Base-by-base conservation (phyloP, 2,888 invertebrate species). In the Caenorhabditis japonica region DNA sequence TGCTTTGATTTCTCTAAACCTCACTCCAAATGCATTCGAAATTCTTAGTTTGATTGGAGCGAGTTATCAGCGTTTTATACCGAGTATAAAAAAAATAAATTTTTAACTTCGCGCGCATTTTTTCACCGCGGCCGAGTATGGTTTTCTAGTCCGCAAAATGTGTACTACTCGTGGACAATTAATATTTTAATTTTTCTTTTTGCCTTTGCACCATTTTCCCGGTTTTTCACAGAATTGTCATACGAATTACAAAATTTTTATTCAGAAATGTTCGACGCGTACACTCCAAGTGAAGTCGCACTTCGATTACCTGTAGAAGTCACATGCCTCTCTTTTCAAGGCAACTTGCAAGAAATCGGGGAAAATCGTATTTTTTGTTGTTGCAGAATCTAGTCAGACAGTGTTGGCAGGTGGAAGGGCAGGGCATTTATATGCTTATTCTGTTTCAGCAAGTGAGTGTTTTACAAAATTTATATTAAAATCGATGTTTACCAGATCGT, bases 201-300 rank as follows among this genome's bases (percentile, higher is more conserved):
- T 21, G n/a, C 25, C 30, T 38, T 25, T 27, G 34, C 13, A 36
- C 43, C 27, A 15, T 12, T 1, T 34, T 46, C 17, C 23, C 12
- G 10, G 4, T 58, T 15, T 15, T 30, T 55, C 7, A 12, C 41
- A 21, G 7, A 8, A 3, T n/a, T 17, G 12, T 43, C 12, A 39
- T 15, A 8, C n/a, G 39, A 39, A 8, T 39, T 39, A 4, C 13
- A n/a, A 8, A 13, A 39, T 39, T 15, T 39, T 39, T 39, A 15
- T 39, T 39, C 4, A 39, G 21, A 21, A 46, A 84, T 85, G 85
- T 85, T 74, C 69, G 83, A 83, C 43, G 85, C 85, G n/a, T 85
- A 84, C 73, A 70, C 79, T 8, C 59, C 77, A 4, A 78, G 76
- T 36, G 84, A 85, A 59, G 83, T 85, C 4, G 83, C 78, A 15